phyloP scores from a whole-genome alignment of 2,888 invertebrate genomes.

The Ornithoptera alexandrae region DNA sequence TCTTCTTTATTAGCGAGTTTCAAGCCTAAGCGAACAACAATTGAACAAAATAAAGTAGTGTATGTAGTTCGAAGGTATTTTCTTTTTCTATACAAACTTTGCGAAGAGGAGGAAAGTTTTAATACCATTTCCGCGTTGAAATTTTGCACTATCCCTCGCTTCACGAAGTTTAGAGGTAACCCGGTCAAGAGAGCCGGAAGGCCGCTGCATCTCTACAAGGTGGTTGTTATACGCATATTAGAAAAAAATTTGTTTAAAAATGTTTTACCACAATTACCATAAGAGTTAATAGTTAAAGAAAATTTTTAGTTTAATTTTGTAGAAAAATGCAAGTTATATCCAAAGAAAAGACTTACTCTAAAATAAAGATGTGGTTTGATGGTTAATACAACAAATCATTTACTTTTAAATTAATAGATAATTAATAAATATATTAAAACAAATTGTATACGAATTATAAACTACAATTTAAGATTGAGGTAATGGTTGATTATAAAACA shows the following conservation, averaged over 20 bases:
- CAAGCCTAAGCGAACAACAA: conserved; percentile 8
- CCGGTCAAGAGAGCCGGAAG: conserved; percentile 60
- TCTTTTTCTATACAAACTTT: conserved; percentile 26
- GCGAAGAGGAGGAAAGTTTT: conserved; percentile 47
- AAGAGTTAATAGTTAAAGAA: no score
- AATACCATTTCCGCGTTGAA: conserved; percentile 56
- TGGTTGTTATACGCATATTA: neutral
- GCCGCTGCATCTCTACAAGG: conserved; percentile 46
- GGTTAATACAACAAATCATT: no score
- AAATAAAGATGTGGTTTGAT: no score
- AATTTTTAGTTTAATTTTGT: no score
- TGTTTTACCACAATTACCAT: no score
- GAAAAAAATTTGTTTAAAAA: neutral
- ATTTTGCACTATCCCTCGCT: conserved; percentile 59
- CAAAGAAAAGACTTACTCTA: no score
- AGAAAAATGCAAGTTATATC: no score
- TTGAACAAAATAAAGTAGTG: conserved; percentile 41
- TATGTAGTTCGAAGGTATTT: conserved; percentile 21
- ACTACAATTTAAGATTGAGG: no score
- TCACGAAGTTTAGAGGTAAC: conserved; percentile 57
- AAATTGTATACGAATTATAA: no score
- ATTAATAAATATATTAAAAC: no score
- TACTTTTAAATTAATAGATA: no score
- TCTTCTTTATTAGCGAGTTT: conserved; percentile 12
- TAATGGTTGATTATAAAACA: no score